Evolutionary conservation across 1,140 invertebrate genomes (phyloP), one percentile per base, ranked within the genome.

Genomic region (Lithobius niger): DNA sequence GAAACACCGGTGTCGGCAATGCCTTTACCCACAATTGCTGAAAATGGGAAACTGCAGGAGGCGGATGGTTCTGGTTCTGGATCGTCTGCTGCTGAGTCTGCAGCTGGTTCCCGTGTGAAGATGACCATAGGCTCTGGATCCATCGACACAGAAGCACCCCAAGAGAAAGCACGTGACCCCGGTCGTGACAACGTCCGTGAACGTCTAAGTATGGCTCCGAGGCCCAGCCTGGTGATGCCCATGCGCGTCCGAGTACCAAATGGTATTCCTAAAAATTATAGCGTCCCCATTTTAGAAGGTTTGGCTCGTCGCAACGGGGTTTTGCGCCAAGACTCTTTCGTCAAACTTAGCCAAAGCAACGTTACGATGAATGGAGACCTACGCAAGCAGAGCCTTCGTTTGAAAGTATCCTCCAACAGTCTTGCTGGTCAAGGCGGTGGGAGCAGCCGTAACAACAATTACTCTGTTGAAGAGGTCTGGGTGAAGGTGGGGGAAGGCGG

Each of bases 11-110:
- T 44, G 21, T n/a, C 52, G 3, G 36, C 44, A 15, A 57, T 43
- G n/a, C 54, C 55, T 18, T 45, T 56, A 18, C 57, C 57, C 10
- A 57, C 55, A 10, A 55, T 55, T 49, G 54, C 54, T 18, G 54
- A 55, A 55, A 50, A 50, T 27, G 48, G 48, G 13, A 24, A 50
- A 13, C 21, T 13, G 6, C 16, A 13, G 4, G 48, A 50, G 16
- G 19, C 48, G 6, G 48, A 50, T 27, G 44, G 44, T 22, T 47
- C 44, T 47, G 44, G 44, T 22, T 47, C 44, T 6, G 44, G 44
- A 15, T 47, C 44, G 15, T 50, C 48, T 27, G 48, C 24, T 10
- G 25, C 48, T 27, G 13, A 4, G 3, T 50, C 48, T 27, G 48
- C 24, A 4, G n/a, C 22, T 27, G 48, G 48, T 6, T 50, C 48